phyloP scores from a whole-genome alignment of 2,888 invertebrate genomes.

The Mesopsocus fuscifrons region DNA sequence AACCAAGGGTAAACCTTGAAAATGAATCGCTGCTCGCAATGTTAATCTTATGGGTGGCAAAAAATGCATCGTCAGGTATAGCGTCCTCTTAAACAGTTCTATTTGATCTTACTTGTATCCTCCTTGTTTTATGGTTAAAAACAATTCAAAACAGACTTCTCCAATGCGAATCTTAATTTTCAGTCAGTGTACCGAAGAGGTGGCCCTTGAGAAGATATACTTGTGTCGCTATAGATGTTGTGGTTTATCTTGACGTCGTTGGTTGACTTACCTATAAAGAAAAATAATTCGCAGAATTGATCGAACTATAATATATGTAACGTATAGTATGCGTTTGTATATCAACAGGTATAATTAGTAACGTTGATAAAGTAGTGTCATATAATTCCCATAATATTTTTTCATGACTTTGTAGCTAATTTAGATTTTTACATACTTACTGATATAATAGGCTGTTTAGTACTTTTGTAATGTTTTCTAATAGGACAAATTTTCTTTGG shows the following conservation, averaged over 20 bases:
- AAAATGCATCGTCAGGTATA: no score
- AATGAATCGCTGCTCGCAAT: no score
- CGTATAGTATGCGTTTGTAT: background rate
- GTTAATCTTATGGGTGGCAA: no score
- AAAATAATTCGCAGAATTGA: background rate
- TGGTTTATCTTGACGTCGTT: background rate
- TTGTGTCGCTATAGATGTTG: background rate
- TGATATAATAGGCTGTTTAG: background rate
- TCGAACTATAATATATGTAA: background rate
- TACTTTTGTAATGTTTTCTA: constrained; percentile 10
- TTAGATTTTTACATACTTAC: constrained; percentile 6
- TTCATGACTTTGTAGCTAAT: constrained; percentile 9
- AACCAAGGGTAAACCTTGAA: no score
- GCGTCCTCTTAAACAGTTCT: no score
- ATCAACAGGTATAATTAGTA: background rate
- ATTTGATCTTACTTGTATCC: no score
- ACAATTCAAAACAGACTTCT: no score
- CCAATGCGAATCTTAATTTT: no score
- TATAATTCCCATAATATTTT: constrained; percentile 6
- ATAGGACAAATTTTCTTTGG: no score
- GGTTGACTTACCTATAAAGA: background rate
- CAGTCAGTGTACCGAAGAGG: no score
- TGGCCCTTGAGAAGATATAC: no score
- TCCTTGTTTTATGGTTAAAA: no score
- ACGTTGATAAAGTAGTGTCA: background rate